Conservation (phyloP, 2,113 vertebrate species). For the Calypte anna region DNA sequence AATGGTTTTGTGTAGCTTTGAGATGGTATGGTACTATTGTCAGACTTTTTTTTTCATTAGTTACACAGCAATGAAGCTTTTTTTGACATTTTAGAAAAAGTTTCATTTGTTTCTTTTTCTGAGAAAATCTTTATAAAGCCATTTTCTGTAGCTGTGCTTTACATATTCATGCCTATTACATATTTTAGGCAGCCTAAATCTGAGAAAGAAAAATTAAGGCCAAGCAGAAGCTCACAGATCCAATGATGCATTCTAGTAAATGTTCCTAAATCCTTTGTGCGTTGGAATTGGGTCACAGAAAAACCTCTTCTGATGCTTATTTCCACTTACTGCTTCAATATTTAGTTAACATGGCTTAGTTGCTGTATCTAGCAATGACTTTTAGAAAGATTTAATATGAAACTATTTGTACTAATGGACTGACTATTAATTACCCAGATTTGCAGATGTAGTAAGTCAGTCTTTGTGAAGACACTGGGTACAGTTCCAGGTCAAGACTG, state of each 20-base stretch:
- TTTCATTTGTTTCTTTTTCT: not conserved
- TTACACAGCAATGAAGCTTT: not conserved
- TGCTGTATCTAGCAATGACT: not conserved
- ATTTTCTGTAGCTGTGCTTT: not conserved
- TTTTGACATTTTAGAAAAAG: not conserved
- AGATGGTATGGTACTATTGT: not conserved
- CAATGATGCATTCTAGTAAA: not conserved
- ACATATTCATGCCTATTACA: not conserved
- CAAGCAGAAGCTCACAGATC: not conserved
- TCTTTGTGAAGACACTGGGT: not conserved
- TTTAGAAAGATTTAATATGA: conserved; percentile 20
- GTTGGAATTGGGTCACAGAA: not conserved
- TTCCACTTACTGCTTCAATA: not conserved
- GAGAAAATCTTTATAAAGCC: not conserved
- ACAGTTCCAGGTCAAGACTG: not conserved
- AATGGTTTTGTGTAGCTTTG: not conserved
- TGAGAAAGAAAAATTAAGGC: not conserved
- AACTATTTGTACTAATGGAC: conserved; percentile 2
- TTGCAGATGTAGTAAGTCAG: not conserved
- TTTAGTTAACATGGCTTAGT: conserved; percentile 36
- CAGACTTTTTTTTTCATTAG: not conserved
- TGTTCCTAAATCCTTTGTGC: not conserved
- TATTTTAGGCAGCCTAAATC: not conserved
- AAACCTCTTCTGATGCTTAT: not conserved
- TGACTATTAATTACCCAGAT: not conserved